These are phyloP conservation scores for Remorina albescens DNA, from an alignment of 2,797 vertebrate species.

Conservation along the genomic window DNA sequence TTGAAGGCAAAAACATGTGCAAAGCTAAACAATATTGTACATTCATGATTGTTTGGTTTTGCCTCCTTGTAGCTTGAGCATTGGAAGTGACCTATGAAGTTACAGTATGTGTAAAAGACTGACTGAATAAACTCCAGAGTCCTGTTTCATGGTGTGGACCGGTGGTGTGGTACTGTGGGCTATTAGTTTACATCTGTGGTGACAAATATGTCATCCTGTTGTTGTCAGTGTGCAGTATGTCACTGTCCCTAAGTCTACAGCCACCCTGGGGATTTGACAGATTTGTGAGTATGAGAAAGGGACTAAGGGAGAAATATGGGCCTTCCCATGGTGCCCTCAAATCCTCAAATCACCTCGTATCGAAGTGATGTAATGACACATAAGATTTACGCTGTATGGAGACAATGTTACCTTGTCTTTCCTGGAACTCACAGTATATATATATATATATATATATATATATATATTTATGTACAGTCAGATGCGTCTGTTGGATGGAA, in stretches of 20 bases:
- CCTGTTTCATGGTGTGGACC: conserved; percentile 22
- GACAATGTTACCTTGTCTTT: conserved; percentile 2
- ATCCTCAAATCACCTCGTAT: conserved; percentile 46
- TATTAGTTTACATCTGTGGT: conserved; percentile 52
- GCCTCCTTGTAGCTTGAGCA: not conserved
- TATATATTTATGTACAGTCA: no score
- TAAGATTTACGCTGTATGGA: conserved; percentile 25
- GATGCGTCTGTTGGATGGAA: conserved; percentile 27
- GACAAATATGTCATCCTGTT: conserved; percentile 60
- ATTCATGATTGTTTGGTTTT: not conserved
- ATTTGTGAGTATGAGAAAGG: conserved; percentile 41
- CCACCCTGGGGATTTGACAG: conserved; percentile 44
- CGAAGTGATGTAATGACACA: conserved; percentile 43
- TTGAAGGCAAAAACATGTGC: not conserved
- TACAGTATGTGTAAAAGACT: conserved; percentile 5
- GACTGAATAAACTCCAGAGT: conserved; percentile 32
- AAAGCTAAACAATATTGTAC: not conserved
- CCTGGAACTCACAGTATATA: not conserved
- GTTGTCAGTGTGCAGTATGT: conserved; percentile 60
- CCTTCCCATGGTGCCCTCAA: conserved; percentile 26
- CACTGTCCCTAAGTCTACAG: conserved; percentile 51
- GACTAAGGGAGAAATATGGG: conserved; percentile 36
- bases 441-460: no score
- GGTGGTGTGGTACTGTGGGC: conserved; percentile 15
- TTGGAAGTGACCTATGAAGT: conserved; percentile 33